Percentiles rank a stretch among this genome's conserved stretches.
Evolutionary conservation across 35 echinoderm and acorn worm species (phyloP).

Genomic region (Strongylocentrotus purpuratus): DNA sequence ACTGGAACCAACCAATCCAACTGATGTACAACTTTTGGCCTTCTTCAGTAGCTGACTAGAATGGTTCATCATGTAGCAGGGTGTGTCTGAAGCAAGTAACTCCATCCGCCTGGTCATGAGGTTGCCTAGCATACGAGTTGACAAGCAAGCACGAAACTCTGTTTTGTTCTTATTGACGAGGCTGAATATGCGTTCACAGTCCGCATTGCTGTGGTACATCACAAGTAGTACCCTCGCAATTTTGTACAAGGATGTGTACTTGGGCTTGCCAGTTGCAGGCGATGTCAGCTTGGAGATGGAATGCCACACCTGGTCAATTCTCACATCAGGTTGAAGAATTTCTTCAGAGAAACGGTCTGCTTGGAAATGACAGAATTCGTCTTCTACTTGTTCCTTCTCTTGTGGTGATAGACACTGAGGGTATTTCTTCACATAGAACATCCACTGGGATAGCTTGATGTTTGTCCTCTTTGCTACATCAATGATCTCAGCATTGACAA

Average conservation of each 20-base stretch:
- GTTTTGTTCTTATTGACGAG: slow-evolving; percentile 57
- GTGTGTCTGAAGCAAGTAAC: slow-evolving; percentile 38
- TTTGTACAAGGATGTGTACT: slow-evolving; percentile 41
- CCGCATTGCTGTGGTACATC: slow-evolving; percentile 58
- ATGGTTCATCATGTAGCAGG: background rate
- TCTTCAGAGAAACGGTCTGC: slow-evolving; percentile 5
- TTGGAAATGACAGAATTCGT: slow-evolving; percentile 46
- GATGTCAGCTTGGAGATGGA: slow-evolving; percentile 48
- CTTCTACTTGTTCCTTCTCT: slow-evolving; percentile 30
- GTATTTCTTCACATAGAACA: slow-evolving; percentile 48
- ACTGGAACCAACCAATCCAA: too few relatives aligned
- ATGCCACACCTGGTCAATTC: slow-evolving; percentile 40
- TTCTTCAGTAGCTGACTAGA: too few relatives aligned
- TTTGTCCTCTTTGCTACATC: too few relatives aligned
- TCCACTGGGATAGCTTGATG: slow-evolving; percentile 43
- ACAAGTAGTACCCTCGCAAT: slow-evolving; percentile 30
- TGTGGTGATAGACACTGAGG: background rate
- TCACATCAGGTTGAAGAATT: slow-evolving; percentile 39
- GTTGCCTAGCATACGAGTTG: slow-evolving; percentile 10
- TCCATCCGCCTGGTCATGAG: background rate
- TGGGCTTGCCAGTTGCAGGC: slow-evolving; percentile 40
- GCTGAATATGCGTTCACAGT: slow-evolving; percentile 31
- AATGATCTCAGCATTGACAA: too few relatives aligned
- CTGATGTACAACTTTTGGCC: too few relatives aligned
- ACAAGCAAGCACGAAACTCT: slow-evolving; percentile 40